Evolutionary conservation across 1,140 invertebrate species (phyloP), one percentile per base, ranked within the genome.

Genomic region (Mizuhopecten yessoensis): DNA sequence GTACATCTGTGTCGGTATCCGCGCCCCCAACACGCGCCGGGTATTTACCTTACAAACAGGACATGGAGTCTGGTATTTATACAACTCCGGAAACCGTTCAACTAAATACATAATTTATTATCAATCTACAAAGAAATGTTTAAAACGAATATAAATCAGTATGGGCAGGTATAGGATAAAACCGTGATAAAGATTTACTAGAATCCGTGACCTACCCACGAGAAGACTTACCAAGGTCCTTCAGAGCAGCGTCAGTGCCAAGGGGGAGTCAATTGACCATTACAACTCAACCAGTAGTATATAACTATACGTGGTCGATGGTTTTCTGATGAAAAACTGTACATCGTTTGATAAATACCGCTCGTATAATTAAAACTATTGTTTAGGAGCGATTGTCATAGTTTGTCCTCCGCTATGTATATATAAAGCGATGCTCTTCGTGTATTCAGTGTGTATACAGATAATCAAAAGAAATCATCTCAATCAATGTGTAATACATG

Each of bases 61-160:
- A 2, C 57, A 75, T 23, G 2, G 57, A 29, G n/a, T 75, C 57
- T 75, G 57, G 57, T 75, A 75, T 75, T 75, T 75, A 75, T 75
- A 75, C 57, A 75, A 11, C 57, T 75, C 57, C 57, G 57, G 57
- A 75, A 75, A 75, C n/a, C 57, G 11, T 75, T 75, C 29, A 75
- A 75, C 57, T 75, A 29, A 29, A 75, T 5, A 7, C n/a, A 29
- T 75, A 3, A 75, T 75, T 75, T 75, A 75, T 75, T 29, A 75
- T 75, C 57, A 9, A 75, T n/a, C 57, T 75, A 75, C 57, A 75
- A 75, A 75, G 57, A 29, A 29, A n/a, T 75, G 57, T 75, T 75
- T n/a, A 75, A 75, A 29, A 75, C 1, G 23, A 29, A 75, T 75
- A 29, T 23, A 75, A 29, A 75, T 3, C 57, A 75, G 57, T 29